A percentile compares a stretch with the other conserved stretches of the same genome.
These are phyloP conservation scores for Aspiorhynchus laticeps DNA, from an alignment of 2,113 vertebrate species.

Conservation along the genomic window DNA sequence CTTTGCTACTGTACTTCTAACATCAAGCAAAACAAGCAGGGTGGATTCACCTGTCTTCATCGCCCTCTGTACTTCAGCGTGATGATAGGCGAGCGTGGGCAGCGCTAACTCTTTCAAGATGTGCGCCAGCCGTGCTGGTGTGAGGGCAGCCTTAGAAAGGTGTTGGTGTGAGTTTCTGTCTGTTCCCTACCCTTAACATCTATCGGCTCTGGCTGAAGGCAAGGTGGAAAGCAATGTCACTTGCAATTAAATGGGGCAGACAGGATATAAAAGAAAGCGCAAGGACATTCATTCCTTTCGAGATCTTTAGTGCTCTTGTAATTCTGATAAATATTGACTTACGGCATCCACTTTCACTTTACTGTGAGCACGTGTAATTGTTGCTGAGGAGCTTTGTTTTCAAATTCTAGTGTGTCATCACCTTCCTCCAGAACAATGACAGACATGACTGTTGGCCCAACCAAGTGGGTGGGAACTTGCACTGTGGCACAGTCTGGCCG, in stretches of 20 bases:
- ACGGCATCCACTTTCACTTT: neutral
- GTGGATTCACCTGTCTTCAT: constrained; percentile 56
- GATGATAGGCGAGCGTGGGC: constrained; percentile 20
- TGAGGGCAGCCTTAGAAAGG: constrained; percentile 18
- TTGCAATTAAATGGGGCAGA: constrained; percentile 53
- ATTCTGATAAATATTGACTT: neutral
- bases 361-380: neutral
- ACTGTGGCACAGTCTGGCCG: constrained; percentile 46
- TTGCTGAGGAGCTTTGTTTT: neutral
- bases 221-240: constrained; percentile 61
- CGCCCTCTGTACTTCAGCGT: constrained; percentile 7
- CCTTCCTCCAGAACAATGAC: constrained; percentile 61
- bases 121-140: constrained; percentile 17
- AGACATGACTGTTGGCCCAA: constrained; percentile 51
- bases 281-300: neutral
- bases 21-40: constrained; percentile 50
- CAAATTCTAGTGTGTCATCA: neutral
- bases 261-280: constrained; percentile 8
- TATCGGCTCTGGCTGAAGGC: constrained; percentile 60
- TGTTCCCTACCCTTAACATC: constrained; percentile 66
- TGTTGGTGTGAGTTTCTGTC: constrained; percentile 46
- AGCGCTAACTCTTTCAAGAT: constrained; percentile 33
- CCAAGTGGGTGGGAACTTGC: constrained; percentile 30
- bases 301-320: neutral
- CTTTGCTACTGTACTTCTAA: constrained; percentile 42